Conservation (phyloP, 1,140 invertebrate genomes). For the Charaxes varanes region DNA sequence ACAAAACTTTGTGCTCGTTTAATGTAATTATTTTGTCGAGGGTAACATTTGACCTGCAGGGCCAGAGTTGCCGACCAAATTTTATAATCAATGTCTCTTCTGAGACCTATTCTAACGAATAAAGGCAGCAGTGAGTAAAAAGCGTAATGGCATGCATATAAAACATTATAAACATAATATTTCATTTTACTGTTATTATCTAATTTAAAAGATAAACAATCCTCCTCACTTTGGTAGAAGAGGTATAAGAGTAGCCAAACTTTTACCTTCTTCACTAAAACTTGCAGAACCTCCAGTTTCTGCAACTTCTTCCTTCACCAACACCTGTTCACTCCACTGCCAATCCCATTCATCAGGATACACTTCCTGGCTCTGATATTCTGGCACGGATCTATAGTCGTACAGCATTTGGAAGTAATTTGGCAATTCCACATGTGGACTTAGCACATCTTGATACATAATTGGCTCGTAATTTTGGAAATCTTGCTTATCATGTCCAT, state of each 20-base stretch:
- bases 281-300: constrained; percentile 18
- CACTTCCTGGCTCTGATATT: constrained; percentile 13
- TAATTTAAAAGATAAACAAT: not conserved
- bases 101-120: no score
- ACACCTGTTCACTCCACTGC: constrained; percentile 28
- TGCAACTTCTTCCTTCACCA: constrained; percentile 43
- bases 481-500: constrained; percentile 20
- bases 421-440: constrained; percentile 25
- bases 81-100: no score
- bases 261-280: constrained; percentile 43
- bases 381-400: constrained; percentile 27
- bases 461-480: constrained; percentile 24
- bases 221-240: not conserved
- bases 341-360: constrained; percentile 22
- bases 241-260: not conserved
- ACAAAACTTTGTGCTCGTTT: no score
- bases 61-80: no score
- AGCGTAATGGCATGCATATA: no score
- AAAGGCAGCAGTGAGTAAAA: no score
- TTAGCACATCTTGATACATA: constrained; percentile 22
- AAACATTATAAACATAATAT: not conserved
- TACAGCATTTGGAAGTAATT: constrained; percentile 44
- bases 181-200: not conserved
- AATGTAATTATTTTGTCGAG: no score
- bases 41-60: no score